Evolutionary conservation across 37 sponge, comb jelly and placozoan genomes (phyloP).

Genomic region (Dysidea cf. avara): DNA sequence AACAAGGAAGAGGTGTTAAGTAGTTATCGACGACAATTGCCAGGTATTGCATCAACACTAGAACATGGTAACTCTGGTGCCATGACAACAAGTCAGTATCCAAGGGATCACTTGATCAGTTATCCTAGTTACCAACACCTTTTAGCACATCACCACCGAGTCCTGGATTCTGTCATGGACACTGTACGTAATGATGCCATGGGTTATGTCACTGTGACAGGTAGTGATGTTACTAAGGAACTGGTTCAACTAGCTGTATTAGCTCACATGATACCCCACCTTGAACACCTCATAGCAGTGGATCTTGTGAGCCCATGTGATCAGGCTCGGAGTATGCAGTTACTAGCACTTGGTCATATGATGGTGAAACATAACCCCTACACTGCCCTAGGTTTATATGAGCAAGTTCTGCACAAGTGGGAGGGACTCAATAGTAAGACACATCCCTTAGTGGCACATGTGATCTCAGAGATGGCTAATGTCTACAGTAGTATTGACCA

Average conservation of each 20-base stretch:
- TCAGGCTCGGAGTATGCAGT: conserved; percentile 3
- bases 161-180: conserved; percentile 15
- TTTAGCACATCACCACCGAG: conserved; percentile 60
- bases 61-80: conserved; percentile 10
- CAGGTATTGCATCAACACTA: conserved; percentile 43
- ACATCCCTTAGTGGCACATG: conserved; percentile 37
- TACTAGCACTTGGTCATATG: background rate
- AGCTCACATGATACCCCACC: conserved; percentile 27
- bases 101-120: background rate
- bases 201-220: conserved; percentile 18
- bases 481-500: conserved; percentile 32
- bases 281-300: conserved; percentile 10
- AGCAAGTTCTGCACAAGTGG: background rate
- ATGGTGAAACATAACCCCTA: background rate
- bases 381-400: background rate
- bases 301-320: conserved; percentile 1
- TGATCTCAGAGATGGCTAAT: conserved; percentile 47
- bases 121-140: conserved; percentile 52
- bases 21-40: conserved; percentile 35
- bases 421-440: conserved; percentile 7
- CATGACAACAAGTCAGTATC: conserved; percentile 25
- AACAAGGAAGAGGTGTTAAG: conserved; percentile 1
- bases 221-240: background rate
- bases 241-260: conserved; percentile 6
- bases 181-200: too few species aligned